phyloP scores from a whole-genome alignment of 2,113 vertebrate genomes.

The Isurus oxyrinchus region DNA sequence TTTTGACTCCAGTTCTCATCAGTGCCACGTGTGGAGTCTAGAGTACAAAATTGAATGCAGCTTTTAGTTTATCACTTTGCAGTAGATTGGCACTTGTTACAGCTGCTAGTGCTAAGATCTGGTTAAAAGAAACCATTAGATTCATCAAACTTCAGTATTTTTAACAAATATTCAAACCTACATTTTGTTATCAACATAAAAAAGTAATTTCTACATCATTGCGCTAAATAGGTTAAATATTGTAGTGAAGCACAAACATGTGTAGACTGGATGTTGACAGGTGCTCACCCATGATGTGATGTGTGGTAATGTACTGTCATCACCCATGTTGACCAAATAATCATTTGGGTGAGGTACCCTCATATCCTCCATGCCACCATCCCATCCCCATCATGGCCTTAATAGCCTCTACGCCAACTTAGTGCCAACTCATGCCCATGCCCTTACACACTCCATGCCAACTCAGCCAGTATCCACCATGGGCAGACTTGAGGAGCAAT shows the following conservation, averaged over 20 bases:
- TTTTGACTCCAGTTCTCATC: slow-evolving; percentile 76
- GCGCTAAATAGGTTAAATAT: not conserved
- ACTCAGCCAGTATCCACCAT: no score
- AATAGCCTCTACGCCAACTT: no score
- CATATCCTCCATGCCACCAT: no score
- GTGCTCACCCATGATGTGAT: not conserved
- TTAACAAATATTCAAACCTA: not conserved
- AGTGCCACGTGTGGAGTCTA: slow-evolving; percentile 82
- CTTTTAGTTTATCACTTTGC: not conserved
- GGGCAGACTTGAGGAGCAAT: no score
- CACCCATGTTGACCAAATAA: no score
- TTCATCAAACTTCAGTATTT: no score
- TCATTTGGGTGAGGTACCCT: not conserved
- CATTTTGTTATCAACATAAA: not conserved
- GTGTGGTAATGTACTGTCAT: not conserved
- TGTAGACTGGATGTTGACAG: not conserved
- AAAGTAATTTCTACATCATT: not conserved
- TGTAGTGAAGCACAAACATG: not conserved
- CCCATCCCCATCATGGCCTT: no score
- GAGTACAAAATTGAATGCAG: not conserved
- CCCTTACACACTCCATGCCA: no score
- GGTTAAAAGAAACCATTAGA: not conserved
- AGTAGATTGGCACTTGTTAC: not conserved
- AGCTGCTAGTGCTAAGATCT: not conserved
- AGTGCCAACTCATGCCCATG: no score